Base-by-base conservation (phyloP, 2,113 vertebrate genomes). In the Dicerorhinus sumatrensis region DNA sequence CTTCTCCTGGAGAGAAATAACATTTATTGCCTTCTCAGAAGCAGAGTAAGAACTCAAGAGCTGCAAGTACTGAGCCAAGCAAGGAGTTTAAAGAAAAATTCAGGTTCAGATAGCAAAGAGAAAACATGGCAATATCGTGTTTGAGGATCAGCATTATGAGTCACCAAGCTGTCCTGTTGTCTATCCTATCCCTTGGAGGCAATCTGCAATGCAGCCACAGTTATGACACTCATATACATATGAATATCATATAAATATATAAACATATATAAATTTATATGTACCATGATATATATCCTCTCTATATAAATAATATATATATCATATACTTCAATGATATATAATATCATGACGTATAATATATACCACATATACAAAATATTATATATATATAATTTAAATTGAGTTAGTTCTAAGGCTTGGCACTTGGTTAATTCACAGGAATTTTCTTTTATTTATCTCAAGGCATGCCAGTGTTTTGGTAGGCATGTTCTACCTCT, bases 1-100 rank as follows among this genome's bases (percentile, higher is more conserved):
- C 21, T 96, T 69, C 42, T 70, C 13, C 31, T 81, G 65, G 51
- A 83, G 36, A 65, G 29, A 95, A 86, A 27, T 29, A 84, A 36
- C 10, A 73, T 27, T 75, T n/a, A 60, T 67, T 33, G 33, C 54
- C 51, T 36, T 67, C 36, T 87, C 48, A 80, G 14, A 91, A 75
- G 0, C 13, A 48, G 5, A 62, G 9, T 36, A 90, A 42, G 39
- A 60, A 20, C 1, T 63, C 60, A 73, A 60, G 75, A 91, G 69
- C 16, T 63, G 0, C 25, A 70, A 83, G 14, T 83, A 4, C 33
- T 73, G 5, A 42, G 12, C 25, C 42, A 76, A 93, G 25, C 18
- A 76, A 31, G 48, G 46, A 85, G 2, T 79, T 92, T 54, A 81
- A 93, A 67, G 51, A 82, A 60, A 96, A 95, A 67, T 16, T 77